Evolutionary conservation across 2,888 invertebrate genomes (phyloP).

Genomic region (Melieria picta): DNA sequence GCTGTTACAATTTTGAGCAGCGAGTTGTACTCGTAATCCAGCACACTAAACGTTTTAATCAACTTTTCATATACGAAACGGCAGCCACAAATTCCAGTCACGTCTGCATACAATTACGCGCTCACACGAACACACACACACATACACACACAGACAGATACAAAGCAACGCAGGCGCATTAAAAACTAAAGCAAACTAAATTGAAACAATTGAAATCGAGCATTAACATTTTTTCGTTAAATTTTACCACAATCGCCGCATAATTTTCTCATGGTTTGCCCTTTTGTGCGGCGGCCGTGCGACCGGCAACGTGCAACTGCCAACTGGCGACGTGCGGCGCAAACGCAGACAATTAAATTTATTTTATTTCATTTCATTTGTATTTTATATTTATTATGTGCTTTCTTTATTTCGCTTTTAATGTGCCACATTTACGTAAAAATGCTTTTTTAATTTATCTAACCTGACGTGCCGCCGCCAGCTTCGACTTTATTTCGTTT

Average conservation of each 20-base stretch:
- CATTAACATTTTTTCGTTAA: too few relatives aligned
- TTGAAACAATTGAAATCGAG: conserved; percentile 13
- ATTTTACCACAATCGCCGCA: too few relatives aligned
- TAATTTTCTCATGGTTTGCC: too few relatives aligned
- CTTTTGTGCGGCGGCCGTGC: too few relatives aligned
- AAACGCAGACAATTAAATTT: too few relatives aligned
- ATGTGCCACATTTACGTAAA: conserved; percentile 57
- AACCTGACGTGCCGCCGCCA: conserved; percentile 19
- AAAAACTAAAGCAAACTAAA: conserved; percentile 21
- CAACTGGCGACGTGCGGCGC: too few relatives aligned
- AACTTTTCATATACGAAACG: conserved; percentile 13
- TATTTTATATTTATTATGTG: conserved; percentile 40
- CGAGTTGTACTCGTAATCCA: conserved; percentile 12
- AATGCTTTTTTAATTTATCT: conserved; percentile 62
- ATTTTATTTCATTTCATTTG: not conserved
- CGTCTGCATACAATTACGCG: conserved; percentile 11
- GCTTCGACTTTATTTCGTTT: too few relatives aligned
- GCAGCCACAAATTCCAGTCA: conserved; percentile 26
- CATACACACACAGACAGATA: conserved; percentile 13
- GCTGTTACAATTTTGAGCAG: too few relatives aligned
- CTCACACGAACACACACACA: not conserved
- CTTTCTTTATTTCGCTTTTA: conserved; percentile 51
- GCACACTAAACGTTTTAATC: conserved; percentile 23
- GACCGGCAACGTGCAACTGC: too few relatives aligned
- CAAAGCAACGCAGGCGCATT: conserved; percentile 16